A percentile compares a stretch with the other conserved stretches of the same genome.
Conservation (phyloP, 2,113 vertebrate species). For the Dermatemys mawii region DNA sequence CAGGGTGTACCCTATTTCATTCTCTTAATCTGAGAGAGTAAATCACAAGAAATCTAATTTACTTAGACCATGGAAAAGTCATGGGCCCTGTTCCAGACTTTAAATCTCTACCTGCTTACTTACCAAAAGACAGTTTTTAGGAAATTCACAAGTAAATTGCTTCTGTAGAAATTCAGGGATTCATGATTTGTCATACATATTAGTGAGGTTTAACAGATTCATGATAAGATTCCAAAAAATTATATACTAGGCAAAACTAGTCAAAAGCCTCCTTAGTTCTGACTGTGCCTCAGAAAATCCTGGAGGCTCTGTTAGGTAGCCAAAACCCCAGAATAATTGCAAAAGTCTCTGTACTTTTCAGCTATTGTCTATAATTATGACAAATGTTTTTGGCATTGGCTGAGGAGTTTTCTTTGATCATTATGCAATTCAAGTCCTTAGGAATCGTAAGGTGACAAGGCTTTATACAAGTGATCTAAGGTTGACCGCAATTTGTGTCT, state of each 20-base stretch:
- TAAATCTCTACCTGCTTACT: not conserved
- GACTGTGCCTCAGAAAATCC: not conserved
- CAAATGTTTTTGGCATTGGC: not conserved
- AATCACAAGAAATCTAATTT: not conserved
- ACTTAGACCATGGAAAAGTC: too few species aligned
- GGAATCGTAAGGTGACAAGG: not conserved
- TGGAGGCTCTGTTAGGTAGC: not conserved
- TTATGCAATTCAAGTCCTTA: not conserved
- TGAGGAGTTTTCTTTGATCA: not conserved
- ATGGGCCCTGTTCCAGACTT: not conserved
- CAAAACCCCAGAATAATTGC: too few species aligned
- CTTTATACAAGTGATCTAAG: not conserved
- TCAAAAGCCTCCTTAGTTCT: not conserved
- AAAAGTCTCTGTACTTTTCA: not conserved
- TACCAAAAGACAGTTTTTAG: not conserved
- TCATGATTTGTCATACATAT: not conserved
- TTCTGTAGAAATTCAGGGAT: not conserved
- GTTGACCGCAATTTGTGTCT: not conserved
- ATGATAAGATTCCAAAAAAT: not conserved
- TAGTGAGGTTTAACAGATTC: not conserved
- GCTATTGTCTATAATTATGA: not conserved
- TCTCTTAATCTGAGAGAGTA: not conserved
- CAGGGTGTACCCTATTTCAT: not conserved
- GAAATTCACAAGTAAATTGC: not conserved
- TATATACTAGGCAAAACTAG: not conserved